Evolutionary conservation across 2,113 vertebrate species (phyloP), one percentile per base, ranked within the genome.

Genomic region (Oncorhynchus nerka): DNA sequence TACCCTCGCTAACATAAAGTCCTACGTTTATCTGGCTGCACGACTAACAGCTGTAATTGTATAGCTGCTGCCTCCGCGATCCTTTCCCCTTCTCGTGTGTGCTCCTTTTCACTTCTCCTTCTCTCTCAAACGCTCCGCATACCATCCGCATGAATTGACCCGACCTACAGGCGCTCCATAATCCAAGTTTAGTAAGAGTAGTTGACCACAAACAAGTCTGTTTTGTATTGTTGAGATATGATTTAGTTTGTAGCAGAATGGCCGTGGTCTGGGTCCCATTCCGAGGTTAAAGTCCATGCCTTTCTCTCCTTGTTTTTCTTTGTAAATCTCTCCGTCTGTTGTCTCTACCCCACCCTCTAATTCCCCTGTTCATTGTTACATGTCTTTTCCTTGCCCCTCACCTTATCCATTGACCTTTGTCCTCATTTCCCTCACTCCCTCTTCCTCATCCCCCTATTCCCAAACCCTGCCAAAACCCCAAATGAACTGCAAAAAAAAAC

Each of bases 111-210:
- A 4, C 51, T 39, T 39, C 2, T 34, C 7, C 34, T 39, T 3
- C 28, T 28, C 34, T 84, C 75, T 69, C 48, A 6, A 32, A 30
- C 65, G 39, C 39, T 45, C 39, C 0, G 39, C 39, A 3, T 45
- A 55, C 9, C 32, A n/a, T 51, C 34, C 87, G 85, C 85, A 87
- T 89, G 86, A 81, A 55, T 73, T 16, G 76, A 77, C 55, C 79
- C 80, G 65, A 67, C 28, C 55, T 67, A 26, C 26, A 32, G 2
- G 28, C 39, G 9, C 39, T 45, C 39, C 39, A 3, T 45, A 11
- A 12, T 45, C 26, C 28, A 67, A 32, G 65, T 13, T 67, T 28
- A 16, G 1, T 28, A 15, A 67, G 39, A 67, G 65, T 24, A 32
- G 22, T 68, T 39, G 28, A 68, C 28, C 67, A 8, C 32, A 19